Evolutionary conservation across 1,140 invertebrate genomes (phyloP).

Genomic region (Hyphantria cunea): DNA sequence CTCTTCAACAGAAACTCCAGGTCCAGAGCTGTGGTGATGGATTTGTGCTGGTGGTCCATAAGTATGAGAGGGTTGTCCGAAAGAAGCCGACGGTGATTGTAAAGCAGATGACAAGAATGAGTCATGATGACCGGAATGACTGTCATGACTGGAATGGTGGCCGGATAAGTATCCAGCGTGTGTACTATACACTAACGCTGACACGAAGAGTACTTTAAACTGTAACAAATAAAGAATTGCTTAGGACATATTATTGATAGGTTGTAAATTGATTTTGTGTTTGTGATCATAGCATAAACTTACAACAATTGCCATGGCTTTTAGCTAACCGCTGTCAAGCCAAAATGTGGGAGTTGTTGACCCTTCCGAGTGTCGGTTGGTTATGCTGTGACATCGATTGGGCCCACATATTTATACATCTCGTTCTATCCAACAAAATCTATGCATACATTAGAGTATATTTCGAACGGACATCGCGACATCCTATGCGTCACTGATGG

Average conservation of each 20-base stretch:
- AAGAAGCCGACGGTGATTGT: conserved; percentile 61
- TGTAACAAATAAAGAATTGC: conserved; percentile 48
- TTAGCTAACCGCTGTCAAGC: conserved; percentile 77
- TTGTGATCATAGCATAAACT: conserved; percentile 44
- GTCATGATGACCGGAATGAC: conserved; percentile 39
- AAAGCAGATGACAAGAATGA: conserved; percentile 60
- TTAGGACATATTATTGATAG: conserved; percentile 7
- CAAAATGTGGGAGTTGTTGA: conserved; percentile 61
- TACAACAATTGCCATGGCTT: conserved; percentile 79
- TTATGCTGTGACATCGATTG: conserved; percentile 65
- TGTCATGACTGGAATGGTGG: conserved; percentile 39
- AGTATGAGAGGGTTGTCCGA: conserved; percentile 52
- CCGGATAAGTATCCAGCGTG: conserved; percentile 51
- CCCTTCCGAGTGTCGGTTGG: conserved; percentile 62
- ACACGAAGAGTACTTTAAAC: conserved; percentile 57
- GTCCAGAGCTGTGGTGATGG: conserved; percentile 28
- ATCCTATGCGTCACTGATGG: conserved; percentile 38
- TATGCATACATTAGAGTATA: conserved; percentile 65
- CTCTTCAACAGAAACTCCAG: conserved; percentile 9
- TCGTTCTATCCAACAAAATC: conserved; percentile 54
- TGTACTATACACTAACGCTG: conserved; percentile 56
- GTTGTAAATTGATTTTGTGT: not conserved
- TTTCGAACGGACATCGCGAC: conserved; percentile 34
- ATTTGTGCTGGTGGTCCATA: conserved; percentile 50
- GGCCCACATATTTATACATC: conserved; percentile 72